Evolutionary conservation across 2,888 invertebrate genomes (phyloP), one percentile per base, ranked within the genome.

Genomic region (Ypsolopha scabrella): DNA sequence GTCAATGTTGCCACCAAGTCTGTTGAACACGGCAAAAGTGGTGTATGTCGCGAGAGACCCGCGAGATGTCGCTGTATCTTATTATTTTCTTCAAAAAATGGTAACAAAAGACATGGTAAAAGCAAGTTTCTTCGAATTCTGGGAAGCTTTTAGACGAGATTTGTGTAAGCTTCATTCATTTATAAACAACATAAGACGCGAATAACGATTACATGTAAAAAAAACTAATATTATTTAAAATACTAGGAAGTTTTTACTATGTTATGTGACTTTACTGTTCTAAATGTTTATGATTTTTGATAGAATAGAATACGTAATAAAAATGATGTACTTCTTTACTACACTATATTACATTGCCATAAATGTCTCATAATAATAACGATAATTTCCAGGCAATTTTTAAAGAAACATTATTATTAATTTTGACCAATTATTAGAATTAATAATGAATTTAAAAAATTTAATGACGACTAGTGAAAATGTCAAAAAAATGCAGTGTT

Each of bases 11-110:
- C 91, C 92, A 0, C 80, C 82, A 0, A 72, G 72, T 57, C 51
- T 87, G 6, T 57, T 81, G 9, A 71, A 73, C 58, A 75, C 71
- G 76, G 90, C 90, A 0, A 82, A 79, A 59, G 83, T 93, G 4
- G 83, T 94, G 13, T 93, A 93, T 63, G 90, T 93, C 0, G 88
- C 90, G 0, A 87, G 94, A 59, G 92, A 94, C 65, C 90, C 93
- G 0, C 90, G 93, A 59, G 94, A 94, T 64, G 90, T 91, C 0
- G 88, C 89, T 2, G 89, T 93, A 0, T 93, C 93, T 0, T 91
- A 90, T 61, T 93, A 87, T 64, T 90, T 92, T 64, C 88, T 93
- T 52, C 89, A 90, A 61, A 88, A 87, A 56, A 80, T 91, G 62
- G 72, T 91, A 36, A 79, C 51, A 0, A 80, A 75, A 51, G 60